Evolutionary conservation across 2,888 invertebrate species (phyloP), one percentile per base, ranked within the genome.

Genomic region (Chrysolina oricalcia): DNA sequence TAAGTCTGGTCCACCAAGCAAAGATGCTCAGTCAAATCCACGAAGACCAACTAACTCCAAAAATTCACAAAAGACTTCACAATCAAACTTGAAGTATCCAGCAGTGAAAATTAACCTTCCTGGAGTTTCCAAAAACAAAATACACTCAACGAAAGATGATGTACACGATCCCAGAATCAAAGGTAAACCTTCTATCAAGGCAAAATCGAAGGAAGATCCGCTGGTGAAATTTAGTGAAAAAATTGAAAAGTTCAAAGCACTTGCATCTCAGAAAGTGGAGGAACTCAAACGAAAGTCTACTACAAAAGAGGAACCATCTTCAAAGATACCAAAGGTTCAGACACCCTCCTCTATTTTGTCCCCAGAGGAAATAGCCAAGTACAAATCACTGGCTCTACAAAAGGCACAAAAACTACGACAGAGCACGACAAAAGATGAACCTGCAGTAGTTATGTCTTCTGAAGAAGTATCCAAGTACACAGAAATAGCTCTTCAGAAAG

Each of bases 401-500:
- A 69, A 35, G 15, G 59, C 59, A 9, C 27, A 59, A 17, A n/a
- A 59, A n/a, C 59, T 59, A 4, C 13, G 35, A 6, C 27, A n/a
- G 5, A 59, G 8, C 35, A 35, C 35, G 6, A 35, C 35, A 5
- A 27, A 35, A 35, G 15, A 46, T 1, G n/a, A 13, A 15, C n/a
- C 46, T 2, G n/a, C 15, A 46, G 13, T n/a, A 46, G 46, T 13
- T 53, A 21, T 53, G 6, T 11, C 53, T 4, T 21, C 53, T 13
- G 53, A 53, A 21, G 53, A 53, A 53, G 19, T 53, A 15, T 17
- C 53, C 1, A 53, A 53, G 53, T 53, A 53, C 53, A 19, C 17
- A 11, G 53, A 19, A 19, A 69, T 56, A 21, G 56, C 69, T 40
- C 69, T 69, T 46, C 5, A 69, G 41, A 69, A 35, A 23, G 59